Conservation (phyloP, 2,888 invertebrate species). For the Yponomeuta cagnagella region DNA sequence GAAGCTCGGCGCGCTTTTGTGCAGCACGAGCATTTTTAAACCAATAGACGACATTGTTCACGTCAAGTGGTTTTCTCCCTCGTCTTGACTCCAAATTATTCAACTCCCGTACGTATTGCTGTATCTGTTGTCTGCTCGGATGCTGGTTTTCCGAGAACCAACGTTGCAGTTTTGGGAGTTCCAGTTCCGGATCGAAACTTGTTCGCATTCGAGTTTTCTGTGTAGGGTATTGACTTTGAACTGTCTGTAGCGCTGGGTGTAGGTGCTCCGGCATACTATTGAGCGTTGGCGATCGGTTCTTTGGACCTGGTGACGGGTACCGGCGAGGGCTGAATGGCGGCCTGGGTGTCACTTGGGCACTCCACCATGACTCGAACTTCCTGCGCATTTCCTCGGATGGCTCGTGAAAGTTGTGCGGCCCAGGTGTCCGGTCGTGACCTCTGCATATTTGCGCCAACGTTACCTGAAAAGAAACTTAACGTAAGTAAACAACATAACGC, state of each 20-base stretch:
- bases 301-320: slow-evolving; percentile 69
- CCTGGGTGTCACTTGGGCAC: slow-evolving; percentile 81
- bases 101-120: slow-evolving; percentile 94
- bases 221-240: slow-evolving; percentile 84
- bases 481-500: slow-evolving; percentile 1
- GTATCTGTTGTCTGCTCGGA: slow-evolving; percentile 96
- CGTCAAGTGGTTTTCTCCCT: slow-evolving; percentile 94
- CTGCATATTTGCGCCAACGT: slow-evolving; percentile 89
- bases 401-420: slow-evolving; percentile 80
- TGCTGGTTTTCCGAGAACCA: slow-evolving; percentile 99
- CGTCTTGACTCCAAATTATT: slow-evolving; percentile 94
- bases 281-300: slow-evolving; percentile 65
- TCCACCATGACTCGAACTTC: slow-evolving; percentile 95
- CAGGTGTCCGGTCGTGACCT: slow-evolving; percentile 80
- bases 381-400: slow-evolving; percentile 88
- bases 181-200: slow-evolving; percentile 97
- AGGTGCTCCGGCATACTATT: slow-evolving; percentile 72
- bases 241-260: slow-evolving; percentile 85
- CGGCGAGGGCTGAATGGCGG: slow-evolving; percentile 69
- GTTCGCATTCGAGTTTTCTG: slow-evolving; percentile 97
- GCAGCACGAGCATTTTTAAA: slow-evolving; percentile 98
- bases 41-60: slow-evolving; percentile 97
- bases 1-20: slow-evolving; percentile 91
- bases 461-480: slow-evolving; percentile 74
- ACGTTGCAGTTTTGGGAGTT: slow-evolving; percentile 94